Evolutionary conservation across 2,888 invertebrate species (phyloP).

Genomic region (Ganaspis brasiliensis): DNA sequence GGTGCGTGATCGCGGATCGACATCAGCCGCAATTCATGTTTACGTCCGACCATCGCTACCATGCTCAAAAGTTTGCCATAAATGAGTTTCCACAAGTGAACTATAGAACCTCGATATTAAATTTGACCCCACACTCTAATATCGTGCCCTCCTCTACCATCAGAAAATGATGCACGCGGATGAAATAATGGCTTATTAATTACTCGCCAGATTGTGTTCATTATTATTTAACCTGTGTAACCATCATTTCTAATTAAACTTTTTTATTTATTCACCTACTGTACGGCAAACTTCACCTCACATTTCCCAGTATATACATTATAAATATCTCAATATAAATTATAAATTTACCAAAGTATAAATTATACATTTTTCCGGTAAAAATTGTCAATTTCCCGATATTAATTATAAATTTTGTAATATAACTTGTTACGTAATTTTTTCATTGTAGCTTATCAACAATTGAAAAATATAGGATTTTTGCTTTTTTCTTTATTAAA

Average conservation of each 20-base stretch:
- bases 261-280: too few relatives aligned
- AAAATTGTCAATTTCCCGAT: too few relatives aligned
- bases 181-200: constrained; percentile 36
- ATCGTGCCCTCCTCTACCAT: neutral
- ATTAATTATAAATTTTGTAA: too few relatives aligned
- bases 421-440: too few relatives aligned
- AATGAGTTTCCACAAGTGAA: constrained; percentile 62
- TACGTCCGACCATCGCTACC: constrained; percentile 45
- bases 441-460: too few relatives aligned
- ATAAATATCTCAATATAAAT: too few relatives aligned
- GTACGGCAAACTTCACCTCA: too few relatives aligned
- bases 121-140: constrained; percentile 53
- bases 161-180: constrained; percentile 19
- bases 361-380: too few relatives aligned
- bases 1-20: constrained; percentile 41
- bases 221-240: constrained; percentile 10
- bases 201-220: constrained; percentile 2
- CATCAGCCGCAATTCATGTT: constrained; percentile 33
- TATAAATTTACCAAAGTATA: too few relatives aligned
- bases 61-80: constrained; percentile 61
- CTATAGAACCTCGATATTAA: constrained; percentile 52
- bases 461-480: too few relatives aligned
- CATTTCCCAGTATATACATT: too few relatives aligned
- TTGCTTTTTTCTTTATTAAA: too few relatives aligned
- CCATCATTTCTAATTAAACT: neutral